These are phyloP conservation scores for Barnardius zonarius DNA, from an alignment of 2,113 vertebrate species.

Conservation along the genomic window DNA sequence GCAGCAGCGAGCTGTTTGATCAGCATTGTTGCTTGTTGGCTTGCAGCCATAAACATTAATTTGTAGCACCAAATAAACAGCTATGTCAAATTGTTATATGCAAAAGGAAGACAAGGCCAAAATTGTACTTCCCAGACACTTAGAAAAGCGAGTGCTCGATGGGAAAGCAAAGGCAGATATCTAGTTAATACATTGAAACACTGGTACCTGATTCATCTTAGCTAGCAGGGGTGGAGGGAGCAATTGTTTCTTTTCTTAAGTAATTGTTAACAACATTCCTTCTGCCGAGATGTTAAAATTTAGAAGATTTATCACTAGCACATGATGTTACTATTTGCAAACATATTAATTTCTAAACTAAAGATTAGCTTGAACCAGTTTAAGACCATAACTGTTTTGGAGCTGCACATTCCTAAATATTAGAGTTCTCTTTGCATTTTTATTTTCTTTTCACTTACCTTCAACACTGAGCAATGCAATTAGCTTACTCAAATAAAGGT, in stretches of 20 bases:
- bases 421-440: not conserved
- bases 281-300: constrained; percentile 8
- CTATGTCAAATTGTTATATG: not conserved
- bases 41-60: not conserved
- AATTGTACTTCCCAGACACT: not conserved
- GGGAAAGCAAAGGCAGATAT: not conserved
- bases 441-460: not conserved
- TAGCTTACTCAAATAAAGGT: not conserved
- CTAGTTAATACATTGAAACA: not conserved
- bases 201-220: not conserved
- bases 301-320: constrained; percentile 1
- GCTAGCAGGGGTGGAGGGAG: not conserved
- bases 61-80: not conserved
- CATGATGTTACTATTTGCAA: not conserved
- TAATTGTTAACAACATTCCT: not conserved
- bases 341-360: not conserved
- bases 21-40: not conserved
- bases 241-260: not conserved
- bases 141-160: not conserved
- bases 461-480: not conserved
- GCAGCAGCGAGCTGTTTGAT: not conserved
- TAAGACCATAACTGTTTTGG: not conserved
- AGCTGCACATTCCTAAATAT: not conserved
- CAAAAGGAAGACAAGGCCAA: not conserved
- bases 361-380: not conserved